Evolutionary conservation across 37 sponge, comb jelly and placozoan species (phyloP).

Genomic region (Spongilla lacustris): DNA sequence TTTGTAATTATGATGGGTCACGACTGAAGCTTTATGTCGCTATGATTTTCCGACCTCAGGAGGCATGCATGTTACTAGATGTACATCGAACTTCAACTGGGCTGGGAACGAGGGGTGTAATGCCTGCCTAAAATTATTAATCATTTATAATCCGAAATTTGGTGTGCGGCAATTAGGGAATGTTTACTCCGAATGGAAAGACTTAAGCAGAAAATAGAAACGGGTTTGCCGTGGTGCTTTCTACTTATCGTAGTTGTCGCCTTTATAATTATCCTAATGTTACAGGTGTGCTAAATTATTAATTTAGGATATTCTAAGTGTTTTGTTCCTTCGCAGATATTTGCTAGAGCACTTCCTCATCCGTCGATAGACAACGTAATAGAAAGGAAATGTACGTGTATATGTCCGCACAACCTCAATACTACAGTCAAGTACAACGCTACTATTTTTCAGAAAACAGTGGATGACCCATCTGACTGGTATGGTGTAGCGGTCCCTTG

Average conservation of each 20-base stretch:
- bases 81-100: no score
- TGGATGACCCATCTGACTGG: slow-evolving; percentile 58
- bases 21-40: no score
- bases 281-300: background rate
- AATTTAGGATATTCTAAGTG: background rate
- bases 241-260: background rate
- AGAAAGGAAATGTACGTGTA: slow-evolving; percentile 48
- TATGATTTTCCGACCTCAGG: no score
- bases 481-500: background rate
- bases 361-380: background rate
- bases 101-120: no score
- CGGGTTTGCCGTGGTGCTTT: background rate
- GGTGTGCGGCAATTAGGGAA: background rate
- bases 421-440: slow-evolving; percentile 35
- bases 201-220: background rate
- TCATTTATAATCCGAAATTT: no score
- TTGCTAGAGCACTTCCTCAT: background rate
- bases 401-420: slow-evolving; percentile 72
- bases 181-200: background rate
- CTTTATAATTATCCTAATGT: background rate
- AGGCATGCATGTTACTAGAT: no score
- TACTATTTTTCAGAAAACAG: slow-evolving; percentile 51
- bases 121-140: no score
- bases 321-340: background rate
- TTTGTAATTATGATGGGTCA: no score